phyloP scores from a whole-genome alignment of 2,113 vertebrate species.

The Pelusios castaneus region DNA sequence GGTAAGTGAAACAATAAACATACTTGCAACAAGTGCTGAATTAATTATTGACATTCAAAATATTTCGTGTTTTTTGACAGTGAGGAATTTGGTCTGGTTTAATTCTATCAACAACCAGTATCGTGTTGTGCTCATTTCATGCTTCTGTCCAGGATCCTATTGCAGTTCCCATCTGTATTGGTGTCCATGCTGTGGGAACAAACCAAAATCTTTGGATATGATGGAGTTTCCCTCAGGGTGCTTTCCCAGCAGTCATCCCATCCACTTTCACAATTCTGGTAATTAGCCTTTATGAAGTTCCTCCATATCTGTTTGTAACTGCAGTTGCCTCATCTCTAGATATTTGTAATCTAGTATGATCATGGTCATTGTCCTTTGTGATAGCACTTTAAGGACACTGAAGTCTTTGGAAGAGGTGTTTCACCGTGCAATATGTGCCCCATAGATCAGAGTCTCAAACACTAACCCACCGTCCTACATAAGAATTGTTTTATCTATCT shows the following conservation, averaged over 20 bases:
- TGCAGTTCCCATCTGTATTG: accelerated
- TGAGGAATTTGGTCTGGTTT: not conserved
- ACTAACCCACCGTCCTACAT: not conserved
- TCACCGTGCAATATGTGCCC: not conserved
- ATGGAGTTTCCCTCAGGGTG: not conserved
- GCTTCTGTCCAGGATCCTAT: accelerated
- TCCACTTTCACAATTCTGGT: not conserved
- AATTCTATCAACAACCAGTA: not conserved
- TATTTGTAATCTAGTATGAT: not conserved
- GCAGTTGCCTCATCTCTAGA: not conserved
- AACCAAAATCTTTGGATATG: not conserved
- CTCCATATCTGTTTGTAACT: not conserved
- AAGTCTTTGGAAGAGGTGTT: not conserved
- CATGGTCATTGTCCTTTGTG: not conserved
- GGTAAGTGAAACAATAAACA: not conserved
- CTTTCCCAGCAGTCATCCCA: not conserved
- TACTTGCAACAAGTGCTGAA: not conserved
- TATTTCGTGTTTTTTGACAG: not conserved
- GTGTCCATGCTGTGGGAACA: not conserved
- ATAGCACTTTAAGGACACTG: not conserved
- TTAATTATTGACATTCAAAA: not conserved
- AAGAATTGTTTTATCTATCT: not conserved
- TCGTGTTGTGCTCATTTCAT: not conserved
- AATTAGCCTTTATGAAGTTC: not conserved
- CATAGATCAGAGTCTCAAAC: not conserved